Percentiles rank a stretch among this genome's conserved stretches.
Conservation (phyloP, 2,113 vertebrate species). For the Heterotis niloticus region DNA sequence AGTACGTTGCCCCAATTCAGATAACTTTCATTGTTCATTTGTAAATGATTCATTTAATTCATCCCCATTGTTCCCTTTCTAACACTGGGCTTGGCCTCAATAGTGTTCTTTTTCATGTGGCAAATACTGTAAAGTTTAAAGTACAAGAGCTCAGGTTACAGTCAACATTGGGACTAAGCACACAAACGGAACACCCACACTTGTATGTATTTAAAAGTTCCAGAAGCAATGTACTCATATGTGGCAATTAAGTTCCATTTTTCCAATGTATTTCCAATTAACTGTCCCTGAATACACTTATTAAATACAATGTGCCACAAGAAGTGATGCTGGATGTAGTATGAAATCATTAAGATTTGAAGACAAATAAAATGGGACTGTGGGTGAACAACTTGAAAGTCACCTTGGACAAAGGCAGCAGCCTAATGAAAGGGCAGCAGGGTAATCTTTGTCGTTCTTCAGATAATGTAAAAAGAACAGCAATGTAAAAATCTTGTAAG, state of each 20-base stretch:
- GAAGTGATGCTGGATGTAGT: background rate
- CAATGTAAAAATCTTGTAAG: no score
- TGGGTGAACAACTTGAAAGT: no score
- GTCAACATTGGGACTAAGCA: background rate
- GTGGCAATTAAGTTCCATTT: background rate
- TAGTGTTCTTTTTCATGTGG: background rate
- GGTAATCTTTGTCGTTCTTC: no score
- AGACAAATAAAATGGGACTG: no score
- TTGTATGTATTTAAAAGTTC: no score
- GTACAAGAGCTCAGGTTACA: background rate
- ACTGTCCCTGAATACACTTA: no score
- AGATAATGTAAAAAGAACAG: no score
- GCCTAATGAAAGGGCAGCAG: no score
- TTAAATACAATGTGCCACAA: background rate
- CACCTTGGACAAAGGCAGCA: no score
- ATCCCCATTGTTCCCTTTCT: background rate
- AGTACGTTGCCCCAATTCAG: background rate
- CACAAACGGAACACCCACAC: background rate
- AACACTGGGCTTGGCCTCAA: background rate
- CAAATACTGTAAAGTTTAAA: background rate
- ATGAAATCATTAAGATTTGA: background rate
- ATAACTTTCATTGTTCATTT: background rate
- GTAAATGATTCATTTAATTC: background rate
- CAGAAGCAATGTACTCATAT: background rate
- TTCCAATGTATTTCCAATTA: background rate